Evolutionary conservation across 2,888 invertebrate genomes (phyloP), one percentile per base, ranked within the genome.

Genomic region (Pogonocherus hispidulus): DNA sequence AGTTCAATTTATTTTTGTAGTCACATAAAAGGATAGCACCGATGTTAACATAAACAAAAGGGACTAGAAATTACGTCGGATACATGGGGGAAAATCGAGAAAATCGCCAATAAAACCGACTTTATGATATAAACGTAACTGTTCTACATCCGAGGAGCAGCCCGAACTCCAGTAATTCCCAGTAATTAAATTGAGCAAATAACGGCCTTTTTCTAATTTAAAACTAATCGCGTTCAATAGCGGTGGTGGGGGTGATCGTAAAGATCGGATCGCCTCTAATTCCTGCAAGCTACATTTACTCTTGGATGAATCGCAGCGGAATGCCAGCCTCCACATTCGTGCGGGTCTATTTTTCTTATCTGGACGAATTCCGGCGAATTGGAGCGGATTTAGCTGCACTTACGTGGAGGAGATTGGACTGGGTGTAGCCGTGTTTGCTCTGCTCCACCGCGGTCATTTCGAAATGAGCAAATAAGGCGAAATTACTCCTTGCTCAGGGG

Each of bases 301-400:
- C 32, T 8, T n/a, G 66, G 46, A 52, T 9, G 46, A 56, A 56
- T 49, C 47, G 64, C 47, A 69, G 56, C 65, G 67, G 54, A 59
- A 64, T 59, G 49, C 63, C n/a, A n/a, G n/a, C 68, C 60, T 64
- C 44, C 49, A 63, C 63, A 66, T 51, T 66, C 55, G 65, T 65
- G 70, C 68, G 54, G 55, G 68, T 67, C 66, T 70, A 72, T 66
- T 72, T 70, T 67, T 67, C 67, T 65, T 67, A 69, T 69, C 71
- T 71, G 41, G 2, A 14, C n/a, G 41, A 41, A 41, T 41, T 37
- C 52, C 63, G 41, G 55, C 44, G 59, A 63, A 62, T 64, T 60
- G 59, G 47, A 63, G 52, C 32, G 52, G 63, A 44, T 69, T 64
- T 55, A 57, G 51, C 44, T 69, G 62, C 64, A 46, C 44, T 62